Evolutionary conservation across 1,140 invertebrate species (phyloP), one percentile per base, ranked within the genome.

Genomic region (Halesus radiatus): DNA sequence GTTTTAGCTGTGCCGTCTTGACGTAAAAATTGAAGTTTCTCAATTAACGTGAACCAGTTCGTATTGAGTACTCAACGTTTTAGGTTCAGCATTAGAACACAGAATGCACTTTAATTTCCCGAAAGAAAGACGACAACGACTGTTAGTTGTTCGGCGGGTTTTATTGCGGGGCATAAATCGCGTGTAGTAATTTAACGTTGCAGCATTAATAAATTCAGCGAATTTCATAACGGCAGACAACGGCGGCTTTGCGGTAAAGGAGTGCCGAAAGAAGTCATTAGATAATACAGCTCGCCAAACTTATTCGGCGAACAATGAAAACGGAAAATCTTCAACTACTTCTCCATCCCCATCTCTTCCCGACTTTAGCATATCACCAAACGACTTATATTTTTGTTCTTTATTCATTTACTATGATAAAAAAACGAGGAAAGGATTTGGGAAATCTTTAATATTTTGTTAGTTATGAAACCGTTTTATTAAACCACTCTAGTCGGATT

Each of bases 241-340:
- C 26, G 66, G 37, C 29, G 66, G 66, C 66, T 50, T 70, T 70
- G 66, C 66, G 66, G 66, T 45, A 70, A 70, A 37, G 66, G 66
- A 70, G 66, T 70, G 66, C 66, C 66, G 66, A 70, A 70, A 70
- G 66, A 70, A 70, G 66, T 52, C 66, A 52, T 70, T 70, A 70
- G 66, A 70, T 52, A 50, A 70, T 70, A 50, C 66, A 70, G 52
- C 66, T 70, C 37, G n/a, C 66, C 8, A 37, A 70, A 70, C 66
- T 70, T 70, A 70, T 23, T 70, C n/a, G 37, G 32, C n/a, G 66
- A 70, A 70, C 66, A 70, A 70, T 70, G 26, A 23, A 70, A 70
- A 15, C 20, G n/a, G 18, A 70, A 56, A 56, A 56, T 56, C 53
- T 56, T 56, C n/a, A 22, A 20, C 54, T 54, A n/a, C 3, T 56